phyloP scores from a whole-genome alignment of 2,797 vertebrate genomes.

The Otolemur crassicaudatus region DNA sequence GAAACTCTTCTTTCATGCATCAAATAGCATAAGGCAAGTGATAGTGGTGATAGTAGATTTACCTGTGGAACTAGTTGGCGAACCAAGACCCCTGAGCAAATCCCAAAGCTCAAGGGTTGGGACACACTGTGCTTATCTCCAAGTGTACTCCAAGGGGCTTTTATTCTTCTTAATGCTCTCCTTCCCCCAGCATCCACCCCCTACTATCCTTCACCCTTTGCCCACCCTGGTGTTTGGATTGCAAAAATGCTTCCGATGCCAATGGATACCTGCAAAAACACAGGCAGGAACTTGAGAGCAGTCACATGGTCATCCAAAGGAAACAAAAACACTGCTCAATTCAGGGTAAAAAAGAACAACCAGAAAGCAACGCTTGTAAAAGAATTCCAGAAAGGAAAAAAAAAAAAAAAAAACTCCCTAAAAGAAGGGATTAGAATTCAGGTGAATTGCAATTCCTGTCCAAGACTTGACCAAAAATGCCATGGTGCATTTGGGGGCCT shows the following conservation, averaged over 20 bases:
- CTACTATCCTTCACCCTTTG: background rate
- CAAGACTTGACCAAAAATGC: background rate
- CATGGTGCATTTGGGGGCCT: background rate
- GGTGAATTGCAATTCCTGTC: background rate
- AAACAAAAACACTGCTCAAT: conserved; percentile 40
- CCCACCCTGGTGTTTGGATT: background rate
- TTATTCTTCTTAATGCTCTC: background rate
- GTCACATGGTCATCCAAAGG: background rate
- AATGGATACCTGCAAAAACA: conserved; percentile 23
- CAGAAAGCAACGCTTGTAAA: background rate
- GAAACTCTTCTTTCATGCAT: background rate
- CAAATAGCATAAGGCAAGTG: background rate
- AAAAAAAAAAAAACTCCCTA: background rate
- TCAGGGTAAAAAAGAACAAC: conserved; percentile 2
- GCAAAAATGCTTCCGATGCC: conserved; percentile 8
- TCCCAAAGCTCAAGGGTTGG: background rate
- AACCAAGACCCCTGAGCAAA: background rate
- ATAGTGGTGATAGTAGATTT: background rate
- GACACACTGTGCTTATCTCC: background rate
- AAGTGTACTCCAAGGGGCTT: background rate
- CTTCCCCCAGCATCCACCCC: background rate
- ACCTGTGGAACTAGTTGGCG: background rate
- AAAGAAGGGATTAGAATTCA: background rate
- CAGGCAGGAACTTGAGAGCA: conserved; percentile 26
- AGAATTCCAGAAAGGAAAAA: background rate